Percentiles rank a stretch among this genome's conserved stretches.
These are phyloP conservation scores for Elephas maximus DNA, from an alignment of 2,113 vertebrate species.

Conservation along the genomic window DNA sequence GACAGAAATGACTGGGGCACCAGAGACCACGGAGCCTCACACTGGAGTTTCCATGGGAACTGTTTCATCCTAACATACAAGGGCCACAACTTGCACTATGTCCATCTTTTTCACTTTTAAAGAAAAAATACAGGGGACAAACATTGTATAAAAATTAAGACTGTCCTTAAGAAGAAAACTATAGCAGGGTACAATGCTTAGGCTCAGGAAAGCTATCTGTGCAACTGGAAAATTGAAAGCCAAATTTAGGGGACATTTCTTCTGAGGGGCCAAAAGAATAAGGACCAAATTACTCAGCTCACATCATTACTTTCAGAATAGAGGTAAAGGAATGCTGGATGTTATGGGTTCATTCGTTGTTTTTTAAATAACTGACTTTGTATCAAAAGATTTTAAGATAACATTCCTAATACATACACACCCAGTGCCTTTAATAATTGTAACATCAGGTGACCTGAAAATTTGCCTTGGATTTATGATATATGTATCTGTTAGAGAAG, in stretches of 20 bases:
- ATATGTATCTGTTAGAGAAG: neutral
- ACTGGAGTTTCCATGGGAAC: conserved; percentile 70
- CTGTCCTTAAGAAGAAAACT: conserved; percentile 59
- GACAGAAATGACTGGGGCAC: conserved; percentile 6
- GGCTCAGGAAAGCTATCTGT: conserved; percentile 52
- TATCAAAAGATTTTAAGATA: conserved; percentile 46
- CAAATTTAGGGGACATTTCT: conserved; percentile 33
- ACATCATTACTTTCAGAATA: neutral
- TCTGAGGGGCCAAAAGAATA: neutral
- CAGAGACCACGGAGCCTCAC: conserved; percentile 67
- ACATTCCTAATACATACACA: conserved; percentile 21
- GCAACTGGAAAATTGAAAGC: conserved; percentile 65
- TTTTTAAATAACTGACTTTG: conserved; percentile 70
- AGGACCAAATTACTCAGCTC: neutral
- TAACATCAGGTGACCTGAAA: conserved; percentile 51
- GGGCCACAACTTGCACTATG: neutral
- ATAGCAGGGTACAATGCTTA: neutral
- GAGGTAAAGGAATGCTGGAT: conserved; percentile 37
- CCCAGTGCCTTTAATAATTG: conserved; percentile 51
- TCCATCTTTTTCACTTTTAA: neutral
- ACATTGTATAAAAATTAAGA: neutral
- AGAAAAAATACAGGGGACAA: conserved; percentile 4
- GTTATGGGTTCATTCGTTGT: neutral
- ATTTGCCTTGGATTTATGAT: conserved; percentile 56
- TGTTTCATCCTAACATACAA: conserved; percentile 64